phyloP scores from a whole-genome alignment of 2,888 invertebrate species.

The Plemyria rubiginata region DNA sequence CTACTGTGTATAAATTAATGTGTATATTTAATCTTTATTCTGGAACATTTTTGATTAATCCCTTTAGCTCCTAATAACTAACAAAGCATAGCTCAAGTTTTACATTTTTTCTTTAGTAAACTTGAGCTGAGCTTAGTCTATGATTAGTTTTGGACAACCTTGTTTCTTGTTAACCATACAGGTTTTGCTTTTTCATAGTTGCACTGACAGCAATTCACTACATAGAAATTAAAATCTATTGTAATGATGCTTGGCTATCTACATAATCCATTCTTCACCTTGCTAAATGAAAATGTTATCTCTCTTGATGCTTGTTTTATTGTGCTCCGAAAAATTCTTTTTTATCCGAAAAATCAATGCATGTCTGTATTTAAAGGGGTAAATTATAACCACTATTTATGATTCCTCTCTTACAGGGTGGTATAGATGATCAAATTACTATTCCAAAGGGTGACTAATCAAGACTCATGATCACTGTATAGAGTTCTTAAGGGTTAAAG shows the following conservation, averaged over 20 bases:
- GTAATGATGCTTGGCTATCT: slow-evolving; percentile 11
- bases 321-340: not conserved
- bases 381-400: slow-evolving; percentile 34
- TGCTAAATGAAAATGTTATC: not conserved
- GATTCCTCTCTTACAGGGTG: slow-evolving; percentile 71
- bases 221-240: not conserved
- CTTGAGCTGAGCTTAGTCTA: not conserved
- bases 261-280: slow-evolving; percentile 8
- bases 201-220: not conserved
- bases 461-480: slow-evolving; percentile 24
- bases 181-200: not conserved
- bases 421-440: slow-evolving; percentile 64
- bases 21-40: not conserved
- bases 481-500: slow-evolving; percentile 23
- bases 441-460: slow-evolving; percentile 25
- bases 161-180: not conserved
- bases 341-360: not conserved
- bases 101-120: not conserved
- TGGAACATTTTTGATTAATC: not conserved
- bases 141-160: not conserved
- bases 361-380: slow-evolving; percentile 6
- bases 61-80: not conserved
- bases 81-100: not conserved
- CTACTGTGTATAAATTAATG: no score
- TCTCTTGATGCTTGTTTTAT: not conserved